Percentiles rank a stretch among this genome's conserved stretches.
Conservation (phyloP, 1,140 invertebrate species). For the Formica selysi region DNA sequence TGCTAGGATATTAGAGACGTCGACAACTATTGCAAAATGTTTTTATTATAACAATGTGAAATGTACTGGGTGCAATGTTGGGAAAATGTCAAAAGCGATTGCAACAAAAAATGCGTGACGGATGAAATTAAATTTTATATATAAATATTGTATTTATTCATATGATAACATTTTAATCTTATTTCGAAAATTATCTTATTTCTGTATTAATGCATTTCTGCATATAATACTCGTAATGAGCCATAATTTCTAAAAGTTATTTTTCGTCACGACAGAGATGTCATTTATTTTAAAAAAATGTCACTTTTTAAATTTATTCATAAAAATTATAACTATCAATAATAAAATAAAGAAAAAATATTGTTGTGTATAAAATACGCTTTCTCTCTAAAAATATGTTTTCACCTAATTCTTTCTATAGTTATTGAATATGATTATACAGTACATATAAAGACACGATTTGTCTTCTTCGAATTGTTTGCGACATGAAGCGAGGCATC, state of each 20-base stretch:
- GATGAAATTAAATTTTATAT: too few relatives aligned
- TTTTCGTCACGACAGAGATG: too few relatives aligned
- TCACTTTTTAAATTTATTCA: not conserved
- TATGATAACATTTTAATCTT: too few relatives aligned
- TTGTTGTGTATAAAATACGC: not conserved
- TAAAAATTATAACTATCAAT: not conserved
- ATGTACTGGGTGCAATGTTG: too few relatives aligned
- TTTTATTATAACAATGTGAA: too few relatives aligned
- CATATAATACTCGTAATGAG: not conserved
- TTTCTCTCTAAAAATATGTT: not conserved
- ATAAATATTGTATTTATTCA: too few relatives aligned
- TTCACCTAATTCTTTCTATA: not conserved
- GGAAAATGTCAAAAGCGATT: too few relatives aligned
- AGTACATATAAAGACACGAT: not conserved
- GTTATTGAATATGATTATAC: not conserved
- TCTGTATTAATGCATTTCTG: too few relatives aligned
- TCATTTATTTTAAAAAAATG: not conserved
- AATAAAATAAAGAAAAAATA: not conserved
- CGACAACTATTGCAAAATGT: too few relatives aligned
- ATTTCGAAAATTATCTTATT: too few relatives aligned
- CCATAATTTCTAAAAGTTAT: not conserved
- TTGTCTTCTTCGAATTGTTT: constrained; percentile 4
- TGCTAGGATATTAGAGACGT: too few relatives aligned
- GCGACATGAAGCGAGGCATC: not conserved
- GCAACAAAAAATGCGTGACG: too few relatives aligned